A percentile compares a stretch with the other conserved stretches of the same genome.
Evolutionary conservation across 64 coral and sea anemone species (phyloP).

Genomic region (Stylophora pistillata): DNA sequence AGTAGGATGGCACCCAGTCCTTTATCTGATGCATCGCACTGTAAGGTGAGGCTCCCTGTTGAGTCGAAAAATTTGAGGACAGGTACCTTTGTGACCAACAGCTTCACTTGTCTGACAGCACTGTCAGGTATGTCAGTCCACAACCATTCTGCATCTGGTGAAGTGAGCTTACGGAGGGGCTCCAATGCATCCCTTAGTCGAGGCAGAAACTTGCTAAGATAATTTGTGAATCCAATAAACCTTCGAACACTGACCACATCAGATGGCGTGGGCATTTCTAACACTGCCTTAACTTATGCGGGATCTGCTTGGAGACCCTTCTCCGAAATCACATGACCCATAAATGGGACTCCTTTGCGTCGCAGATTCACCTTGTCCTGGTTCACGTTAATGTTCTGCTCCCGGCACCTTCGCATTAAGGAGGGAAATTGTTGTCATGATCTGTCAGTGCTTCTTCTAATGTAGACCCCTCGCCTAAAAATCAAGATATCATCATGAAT

Average conservation of each 20-base stretch:
- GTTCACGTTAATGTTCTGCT: constrained; percentile 9
- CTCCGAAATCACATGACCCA: no score
- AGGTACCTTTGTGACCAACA: background rate
- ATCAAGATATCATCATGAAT: no score
- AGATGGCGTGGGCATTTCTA: constrained; percentile 19
- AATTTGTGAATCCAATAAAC: constrained; percentile 9
- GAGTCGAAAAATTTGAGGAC: constrained; percentile 25
- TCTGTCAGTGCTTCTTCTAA: background rate
- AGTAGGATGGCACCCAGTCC: no score
- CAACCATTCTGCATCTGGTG: constrained; percentile 25
- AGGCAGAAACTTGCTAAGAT: constrained; percentile 28
- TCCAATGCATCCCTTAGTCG: background rate
- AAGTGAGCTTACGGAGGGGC: background rate
- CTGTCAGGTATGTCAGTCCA: constrained; percentile 20
- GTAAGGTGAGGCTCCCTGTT: background rate
- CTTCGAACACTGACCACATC: constrained; percentile 11
- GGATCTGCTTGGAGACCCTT: no score
- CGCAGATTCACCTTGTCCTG: background rate
- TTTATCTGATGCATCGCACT: constrained; percentile 33
- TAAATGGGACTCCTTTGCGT: no score
- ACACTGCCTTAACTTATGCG: background rate
- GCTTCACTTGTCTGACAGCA: no score
- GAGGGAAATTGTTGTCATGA: background rate
- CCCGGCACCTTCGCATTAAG: background rate
- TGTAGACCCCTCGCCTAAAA: background rate